Evolutionary conservation across 1,140 invertebrate genomes (phyloP).

Genomic region (Brachionus angularis): DNA sequence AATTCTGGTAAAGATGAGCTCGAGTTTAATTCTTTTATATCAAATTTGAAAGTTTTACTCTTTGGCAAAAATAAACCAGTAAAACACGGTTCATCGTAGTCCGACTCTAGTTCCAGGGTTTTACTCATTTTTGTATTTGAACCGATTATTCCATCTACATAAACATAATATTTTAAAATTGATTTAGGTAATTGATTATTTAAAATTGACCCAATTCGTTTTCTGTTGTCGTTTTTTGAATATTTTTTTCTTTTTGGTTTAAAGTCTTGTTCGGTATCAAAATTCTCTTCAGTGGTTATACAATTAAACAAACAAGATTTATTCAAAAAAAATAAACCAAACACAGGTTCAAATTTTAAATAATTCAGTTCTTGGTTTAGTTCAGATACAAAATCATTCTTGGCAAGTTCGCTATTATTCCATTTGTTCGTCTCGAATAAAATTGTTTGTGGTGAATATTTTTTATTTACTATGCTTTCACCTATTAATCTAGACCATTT

Average conservation of each 20-base stretch:
- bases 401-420: not conserved
- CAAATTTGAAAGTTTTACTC: not conserved
- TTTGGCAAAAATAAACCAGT: slow-evolving; percentile 11
- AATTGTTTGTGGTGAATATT: not conserved
- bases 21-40: not conserved
- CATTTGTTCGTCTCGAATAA: not conserved
- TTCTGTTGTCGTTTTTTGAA: no score
- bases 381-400: not conserved
- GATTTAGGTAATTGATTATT: not conserved
- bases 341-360: not conserved
- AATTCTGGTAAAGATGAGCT: not conserved
- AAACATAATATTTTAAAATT: not conserved
- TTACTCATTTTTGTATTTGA: not conserved
- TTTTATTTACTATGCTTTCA: not conserved
- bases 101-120: slow-evolving; percentile 5
- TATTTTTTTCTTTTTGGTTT: not conserved
- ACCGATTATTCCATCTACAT: slow-evolving; percentile 1
- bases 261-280: not conserved
- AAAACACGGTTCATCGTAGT: not conserved
- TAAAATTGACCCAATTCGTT: not conserved
- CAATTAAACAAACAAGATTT: not conserved
- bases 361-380: not conserved
- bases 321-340: slow-evolving; percentile 3
- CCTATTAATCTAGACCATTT: not conserved
- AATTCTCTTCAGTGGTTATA: not conserved